Evolutionary conservation across 2,888 invertebrate genomes (phyloP), one percentile per base, ranked within the genome.

Genomic region (Ophioninae sp.): DNA sequence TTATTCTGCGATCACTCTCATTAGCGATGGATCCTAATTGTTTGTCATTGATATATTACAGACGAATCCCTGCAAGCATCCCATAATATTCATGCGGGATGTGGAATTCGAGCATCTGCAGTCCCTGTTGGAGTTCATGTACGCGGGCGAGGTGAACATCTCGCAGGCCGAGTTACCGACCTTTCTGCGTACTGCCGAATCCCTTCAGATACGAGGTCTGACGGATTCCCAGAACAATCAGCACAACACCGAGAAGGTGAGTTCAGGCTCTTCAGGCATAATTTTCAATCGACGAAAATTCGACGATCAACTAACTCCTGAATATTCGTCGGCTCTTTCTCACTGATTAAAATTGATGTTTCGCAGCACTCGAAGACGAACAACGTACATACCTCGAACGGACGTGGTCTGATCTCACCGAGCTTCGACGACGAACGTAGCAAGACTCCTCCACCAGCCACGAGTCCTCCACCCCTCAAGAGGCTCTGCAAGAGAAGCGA

Each of bases 51-150:
- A 65, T 50, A 41, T 57, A 44, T 95, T 95, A 68, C 94, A 97
- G 96, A 96, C 95, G 91, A 97, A 97, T 93, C 97, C 97, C 90
- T 97, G 97, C 93, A 96, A 96, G 91, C 97, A 97, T 93, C 97
- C 97, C 84, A 96, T 97, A 93, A 96, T 97, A 92, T 96, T 97
- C 93, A 96, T 97, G 95, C 95, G 96, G 92, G 97, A 97, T 94
- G 96, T 97, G 89, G 96, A 96, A 91, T 96, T 96, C 89, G 95
- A 95, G 90, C 96, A 97, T 92, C 95, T 97, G 87, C 95, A 96
- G 87, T 96, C 96, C 78, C 94, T 97, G 84, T 94, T 97, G 91
- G 96, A 97, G 93, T 97, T 97, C 92, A 97, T 97, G 96, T 97
- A 97, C 93, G 96, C 96, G 87, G 97, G 97, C 76, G 97, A 97